Evolutionary conservation across 2,113 vertebrate species (phyloP), one percentile per base, ranked within the genome.

Genomic region (Saccopteryx leptura): DNA sequence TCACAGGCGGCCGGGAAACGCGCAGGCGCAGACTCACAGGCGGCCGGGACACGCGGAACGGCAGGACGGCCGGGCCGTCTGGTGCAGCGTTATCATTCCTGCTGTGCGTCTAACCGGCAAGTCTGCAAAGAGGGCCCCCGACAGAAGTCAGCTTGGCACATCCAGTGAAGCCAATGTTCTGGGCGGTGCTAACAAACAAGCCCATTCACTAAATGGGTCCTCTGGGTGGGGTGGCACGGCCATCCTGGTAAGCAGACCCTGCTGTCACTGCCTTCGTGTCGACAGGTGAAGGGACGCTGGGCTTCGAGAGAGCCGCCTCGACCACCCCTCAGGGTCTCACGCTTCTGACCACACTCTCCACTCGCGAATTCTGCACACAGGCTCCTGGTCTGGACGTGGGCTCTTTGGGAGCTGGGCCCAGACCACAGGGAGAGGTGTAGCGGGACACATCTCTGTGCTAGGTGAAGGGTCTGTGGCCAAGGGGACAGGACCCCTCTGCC

Each of bases 381-480:
- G 78, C 50, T 74, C 23, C 85, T 2, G 46, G 33, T 4, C 28
- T 11, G 2, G 52, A 48, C 3, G 8, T 1, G 0, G 1, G 46
- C 39, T 48, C 39, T 60, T 2, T 7, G 76, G 65, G 13, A 48
- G 39, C 33, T 5, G 13, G 63, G 69, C 75, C 76, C 26, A 4
- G 82, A 74, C n/a, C 26, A 26, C 48, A 71, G 33, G 11, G 50
- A 10, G 65, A 31, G 33, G 4, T 6, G 46, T 17, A 5, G n/a
- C 0, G 56, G 31, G 18, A 18, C 14, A 0, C 4, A 1, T n/a
- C 0, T 0, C 58, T 26, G 68, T 3, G 0, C 14, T 15, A 28
- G 10, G 19, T 5, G 9, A 21, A 46, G 28, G 48, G 39, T 12
- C 63, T 1, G 17, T 1, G 1, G 54, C 46, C 56, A 26, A 23